A percentile compares a stretch with the other conserved stretches of the same genome.
These are phyloP conservation scores for Typhlichthys eigenmanni DNA, from an alignment of 2,797 vertebrate genomes.

Conservation along the genomic window DNA sequence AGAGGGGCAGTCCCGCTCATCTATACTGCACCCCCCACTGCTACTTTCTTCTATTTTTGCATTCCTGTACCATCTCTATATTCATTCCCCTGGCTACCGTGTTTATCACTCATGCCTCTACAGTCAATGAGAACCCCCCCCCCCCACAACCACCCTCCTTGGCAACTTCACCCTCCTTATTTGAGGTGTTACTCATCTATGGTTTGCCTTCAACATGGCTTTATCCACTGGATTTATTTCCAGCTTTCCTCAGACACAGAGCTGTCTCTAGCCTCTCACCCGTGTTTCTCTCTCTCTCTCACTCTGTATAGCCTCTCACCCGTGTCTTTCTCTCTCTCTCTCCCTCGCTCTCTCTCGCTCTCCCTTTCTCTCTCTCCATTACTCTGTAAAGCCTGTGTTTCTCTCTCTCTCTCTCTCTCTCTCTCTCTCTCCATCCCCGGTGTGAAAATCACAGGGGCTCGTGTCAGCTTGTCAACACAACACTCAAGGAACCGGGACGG, in stretches of 20 bases:
- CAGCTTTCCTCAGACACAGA: slow-evolving; percentile 43
- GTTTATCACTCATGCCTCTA: slow-evolving; percentile 50
- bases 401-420: slow-evolving; percentile 37
- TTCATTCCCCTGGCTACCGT: slow-evolving; percentile 40
- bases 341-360: slow-evolving; percentile 36
- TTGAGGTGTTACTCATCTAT: slow-evolving; percentile 78
- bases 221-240: slow-evolving; percentile 56
- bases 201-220: slow-evolving; percentile 68
- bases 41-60: slow-evolving; percentile 45
- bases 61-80: slow-evolving; percentile 41
- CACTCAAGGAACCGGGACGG: slow-evolving; percentile 58
- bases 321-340: slow-evolving; percentile 54
- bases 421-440: slow-evolving; percentile 55
- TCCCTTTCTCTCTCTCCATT: slow-evolving; percentile 36
- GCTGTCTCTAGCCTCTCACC: slow-evolving; percentile 4
- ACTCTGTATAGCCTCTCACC: slow-evolving; percentile 37
- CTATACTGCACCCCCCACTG: slow-evolving; percentile 42
- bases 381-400: slow-evolving; percentile 23
- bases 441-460: slow-evolving; percentile 75
- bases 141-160: slow-evolving; percentile 40
- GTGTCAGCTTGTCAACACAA: slow-evolving; percentile 75
- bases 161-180: slow-evolving; percentile 31
- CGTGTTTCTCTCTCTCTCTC: not conserved
- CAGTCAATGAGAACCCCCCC: slow-evolving; percentile 53
- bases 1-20: slow-evolving; percentile 53